Percentiles rank a stretch among this genome's conserved stretches.
These are phyloP conservation scores for Leptinotarsa juncta DNA, from an alignment of 2,888 invertebrate species.

Conservation along the genomic window DNA sequence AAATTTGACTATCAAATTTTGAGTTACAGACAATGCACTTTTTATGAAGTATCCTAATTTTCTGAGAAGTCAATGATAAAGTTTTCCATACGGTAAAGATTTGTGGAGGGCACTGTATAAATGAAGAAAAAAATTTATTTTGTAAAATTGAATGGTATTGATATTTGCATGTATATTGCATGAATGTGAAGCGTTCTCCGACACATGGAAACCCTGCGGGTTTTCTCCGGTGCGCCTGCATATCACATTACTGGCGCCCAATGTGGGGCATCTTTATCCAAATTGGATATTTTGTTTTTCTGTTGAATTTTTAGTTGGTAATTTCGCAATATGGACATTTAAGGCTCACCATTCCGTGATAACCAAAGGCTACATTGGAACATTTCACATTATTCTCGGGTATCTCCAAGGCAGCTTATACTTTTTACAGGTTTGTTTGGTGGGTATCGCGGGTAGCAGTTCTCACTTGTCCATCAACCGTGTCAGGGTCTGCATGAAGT, in stretches of 20 bases:
- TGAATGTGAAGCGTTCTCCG: background rate
- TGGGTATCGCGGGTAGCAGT: background rate
- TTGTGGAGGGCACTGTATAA: background rate
- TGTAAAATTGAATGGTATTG: slow-evolving; percentile 1
- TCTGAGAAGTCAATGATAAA: too few species aligned
- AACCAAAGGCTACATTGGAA: background rate
- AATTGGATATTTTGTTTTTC: slow-evolving; percentile 7
- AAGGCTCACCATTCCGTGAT: background rate
- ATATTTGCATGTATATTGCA: slow-evolving; percentile 1
- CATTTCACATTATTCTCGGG: too few species aligned
- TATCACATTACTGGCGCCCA: slow-evolving; percentile 19
- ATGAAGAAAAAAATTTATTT: slow-evolving; percentile 1
- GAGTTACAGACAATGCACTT: too few species aligned
- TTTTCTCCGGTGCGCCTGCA: background rate
- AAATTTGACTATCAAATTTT: too few species aligned
- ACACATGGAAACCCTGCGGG: background rate
- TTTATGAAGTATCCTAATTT: too few species aligned
- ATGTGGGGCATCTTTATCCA: slow-evolving; percentile 11
- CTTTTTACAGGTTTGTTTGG: background rate
- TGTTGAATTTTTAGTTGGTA: background rate
- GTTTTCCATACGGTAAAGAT: too few species aligned
- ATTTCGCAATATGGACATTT: background rate
- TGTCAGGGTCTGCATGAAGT: background rate
- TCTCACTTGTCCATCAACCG: background rate
- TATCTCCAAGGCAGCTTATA: background rate